Percentiles rank a stretch among this genome's conserved stretches.
Conservation (phyloP, 2,113 vertebrate genomes). For the Oreocharis arfaki region DNA sequence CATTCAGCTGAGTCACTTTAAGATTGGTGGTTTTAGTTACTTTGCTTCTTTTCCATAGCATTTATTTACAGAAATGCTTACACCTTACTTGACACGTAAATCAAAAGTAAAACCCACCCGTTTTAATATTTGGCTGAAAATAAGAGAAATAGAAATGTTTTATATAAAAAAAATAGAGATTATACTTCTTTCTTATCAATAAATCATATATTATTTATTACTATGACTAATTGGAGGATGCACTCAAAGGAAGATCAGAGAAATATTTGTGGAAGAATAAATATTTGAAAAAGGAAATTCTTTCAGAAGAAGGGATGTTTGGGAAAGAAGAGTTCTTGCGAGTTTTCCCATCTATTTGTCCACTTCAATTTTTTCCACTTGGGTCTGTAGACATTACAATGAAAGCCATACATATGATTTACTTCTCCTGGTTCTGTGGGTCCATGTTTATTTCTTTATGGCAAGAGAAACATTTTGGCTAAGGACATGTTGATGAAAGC, state of each 20-base stretch:
- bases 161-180: not conserved
- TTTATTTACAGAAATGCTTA: constrained; percentile 25
- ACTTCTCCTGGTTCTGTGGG: not conserved
- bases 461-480: not conserved
- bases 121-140: constrained; percentile 8
- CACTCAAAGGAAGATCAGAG: not conserved
- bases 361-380: not conserved
- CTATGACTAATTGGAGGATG: not conserved
- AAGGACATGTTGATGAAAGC: not conserved
- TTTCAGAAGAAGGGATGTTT: not conserved
- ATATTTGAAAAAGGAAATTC: not conserved
- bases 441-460: not conserved
- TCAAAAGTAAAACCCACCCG: not conserved
- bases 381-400: not conserved
- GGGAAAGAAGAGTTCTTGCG: not conserved
- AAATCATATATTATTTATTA: not conserved
- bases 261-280: not conserved
- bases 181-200: not conserved
- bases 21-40: not conserved
- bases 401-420: not conserved
- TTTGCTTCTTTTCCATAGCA: not conserved
- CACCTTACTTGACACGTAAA: not conserved
- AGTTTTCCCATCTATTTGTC: not conserved
- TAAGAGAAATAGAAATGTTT: not conserved
- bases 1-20: not conserved